Conservation (phyloP, 2,797 vertebrate genomes). For the Heteromormyrus szaboi region DNA sequence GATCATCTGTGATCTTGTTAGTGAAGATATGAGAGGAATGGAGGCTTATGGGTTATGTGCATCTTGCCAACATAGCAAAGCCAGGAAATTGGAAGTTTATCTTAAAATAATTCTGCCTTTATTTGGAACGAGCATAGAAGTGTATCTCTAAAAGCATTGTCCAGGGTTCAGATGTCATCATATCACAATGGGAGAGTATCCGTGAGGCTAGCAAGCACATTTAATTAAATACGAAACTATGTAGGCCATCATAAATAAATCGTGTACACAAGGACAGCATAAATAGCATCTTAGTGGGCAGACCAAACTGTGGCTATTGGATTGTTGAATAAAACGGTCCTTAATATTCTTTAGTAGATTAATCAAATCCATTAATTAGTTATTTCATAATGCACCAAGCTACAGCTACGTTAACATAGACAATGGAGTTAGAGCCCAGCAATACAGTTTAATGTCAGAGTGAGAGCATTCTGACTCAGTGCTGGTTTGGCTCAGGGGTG, state of each 20-base stretch:
- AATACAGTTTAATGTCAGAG: not conserved
- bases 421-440: not conserved
- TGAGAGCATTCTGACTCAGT: not conserved
- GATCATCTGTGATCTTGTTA: conserved; percentile 1
- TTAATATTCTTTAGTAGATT: not conserved
- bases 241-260: not conserved
- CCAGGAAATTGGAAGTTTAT: not conserved
- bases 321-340: not conserved
- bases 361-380: not conserved
- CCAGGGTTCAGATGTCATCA: not conserved
- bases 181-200: not conserved
- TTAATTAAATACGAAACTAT: not conserved
- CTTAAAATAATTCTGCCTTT: not conserved
- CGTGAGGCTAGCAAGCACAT: not conserved
- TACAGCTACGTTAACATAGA: not conserved
- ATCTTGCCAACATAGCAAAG: not conserved
- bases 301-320: not conserved
- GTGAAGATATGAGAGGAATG: not conserved
- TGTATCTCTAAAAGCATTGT: not conserved
- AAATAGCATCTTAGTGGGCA: not conserved
- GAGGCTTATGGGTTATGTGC: not conserved
- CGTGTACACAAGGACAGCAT: not conserved
- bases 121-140: not conserved
- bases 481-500: not conserved
- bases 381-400: not conserved